A percentile compares a stretch with the other conserved stretches of the same genome.
phyloP scores from a whole-genome alignment of 2,888 invertebrate genomes.

The Cephus rjabovi region DNA sequence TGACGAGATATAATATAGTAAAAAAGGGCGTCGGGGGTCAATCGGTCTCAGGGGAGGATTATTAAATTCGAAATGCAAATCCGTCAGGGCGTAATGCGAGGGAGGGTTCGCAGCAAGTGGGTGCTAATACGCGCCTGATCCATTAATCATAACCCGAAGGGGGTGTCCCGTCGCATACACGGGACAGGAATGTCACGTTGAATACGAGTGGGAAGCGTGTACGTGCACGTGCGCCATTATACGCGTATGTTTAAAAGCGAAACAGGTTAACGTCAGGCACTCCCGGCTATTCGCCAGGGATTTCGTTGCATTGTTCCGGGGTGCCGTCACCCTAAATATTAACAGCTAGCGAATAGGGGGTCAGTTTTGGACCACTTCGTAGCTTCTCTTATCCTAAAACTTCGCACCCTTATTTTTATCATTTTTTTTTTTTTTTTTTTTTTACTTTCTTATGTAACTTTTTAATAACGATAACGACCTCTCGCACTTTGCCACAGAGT shows the following conservation, averaged over 20 bases:
- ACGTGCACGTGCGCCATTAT: conserved; percentile 21
- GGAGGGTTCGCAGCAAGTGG: conserved; percentile 11
- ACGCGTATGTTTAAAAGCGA: background rate
- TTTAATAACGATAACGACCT: conserved; percentile 20
- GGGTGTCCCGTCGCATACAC: conserved; percentile 24
- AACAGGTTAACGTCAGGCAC: conserved; percentile 38
- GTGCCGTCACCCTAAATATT: conserved; percentile 61
- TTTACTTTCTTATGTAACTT: conserved; percentile 1
- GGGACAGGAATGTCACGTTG: conserved; percentile 5
- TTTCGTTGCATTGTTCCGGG: conserved; percentile 49
- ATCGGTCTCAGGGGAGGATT: conserved; percentile 59
- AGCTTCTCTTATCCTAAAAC: background rate
- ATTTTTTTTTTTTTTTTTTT: background rate
- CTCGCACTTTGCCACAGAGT: conserved; percentile 4
- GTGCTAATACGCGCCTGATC: conserved; percentile 62
- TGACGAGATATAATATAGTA: background rate
- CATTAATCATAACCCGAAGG: conserved; percentile 64
- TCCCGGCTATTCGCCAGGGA: conserved; percentile 38
- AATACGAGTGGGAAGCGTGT: conserved; percentile 25
- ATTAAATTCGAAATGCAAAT: conserved; percentile 65
- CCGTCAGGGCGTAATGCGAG: conserved; percentile 9
- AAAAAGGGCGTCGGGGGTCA: conserved; percentile 35
- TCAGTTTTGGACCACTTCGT: conserved; percentile 45
- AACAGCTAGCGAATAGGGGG: conserved; percentile 60
- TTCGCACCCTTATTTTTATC: conserved; percentile 38